Percentiles rank a stretch among this genome's conserved stretches.
Conservation (phyloP, 2,888 invertebrate species). For the Pheosia tremula region DNA sequence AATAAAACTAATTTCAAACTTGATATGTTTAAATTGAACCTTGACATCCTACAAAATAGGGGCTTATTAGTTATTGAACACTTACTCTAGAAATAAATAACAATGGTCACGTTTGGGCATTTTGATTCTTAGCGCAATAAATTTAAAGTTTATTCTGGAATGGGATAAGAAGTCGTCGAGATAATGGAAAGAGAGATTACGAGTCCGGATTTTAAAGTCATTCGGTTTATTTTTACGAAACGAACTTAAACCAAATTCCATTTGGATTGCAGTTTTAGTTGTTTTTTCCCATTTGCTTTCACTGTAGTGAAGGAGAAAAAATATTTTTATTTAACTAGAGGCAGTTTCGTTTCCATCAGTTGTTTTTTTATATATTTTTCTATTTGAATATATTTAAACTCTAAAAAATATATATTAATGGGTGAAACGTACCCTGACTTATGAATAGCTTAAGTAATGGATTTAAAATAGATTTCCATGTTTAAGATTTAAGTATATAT, state of each 20-base stretch:
- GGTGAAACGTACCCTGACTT: neutral
- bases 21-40: slow-evolving; percentile 44
- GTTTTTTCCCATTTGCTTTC: slow-evolving; percentile 18
- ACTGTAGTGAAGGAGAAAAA: slow-evolving; percentile 14
- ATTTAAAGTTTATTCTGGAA: slow-evolving; percentile 51
- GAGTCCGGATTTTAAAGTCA: slow-evolving; percentile 66
- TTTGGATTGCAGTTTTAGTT: slow-evolving; percentile 25
- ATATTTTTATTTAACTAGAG: slow-evolving; percentile 21
- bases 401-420: neutral
- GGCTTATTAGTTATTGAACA: slow-evolving; percentile 50
- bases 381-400: neutral
- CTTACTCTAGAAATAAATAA: slow-evolving; percentile 39
- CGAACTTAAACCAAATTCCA: slow-evolving; percentile 50
- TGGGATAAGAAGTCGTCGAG: slow-evolving; percentile 23
- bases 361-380: neutral
- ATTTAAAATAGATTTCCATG: too few relatives aligned
- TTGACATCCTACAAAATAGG: slow-evolving; percentile 49
- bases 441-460: neutral
- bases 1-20: slow-evolving; percentile 26
- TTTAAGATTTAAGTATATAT: too few relatives aligned
- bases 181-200: slow-evolving; percentile 62
- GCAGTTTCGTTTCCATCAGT: slow-evolving; percentile 10
- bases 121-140: slow-evolving; percentile 44
- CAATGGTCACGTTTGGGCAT: slow-evolving; percentile 31
- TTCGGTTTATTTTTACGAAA: slow-evolving; percentile 71